Base-by-base conservation (phyloP, 2,888 invertebrate species). In the Agrotis exclamationis region DNA sequence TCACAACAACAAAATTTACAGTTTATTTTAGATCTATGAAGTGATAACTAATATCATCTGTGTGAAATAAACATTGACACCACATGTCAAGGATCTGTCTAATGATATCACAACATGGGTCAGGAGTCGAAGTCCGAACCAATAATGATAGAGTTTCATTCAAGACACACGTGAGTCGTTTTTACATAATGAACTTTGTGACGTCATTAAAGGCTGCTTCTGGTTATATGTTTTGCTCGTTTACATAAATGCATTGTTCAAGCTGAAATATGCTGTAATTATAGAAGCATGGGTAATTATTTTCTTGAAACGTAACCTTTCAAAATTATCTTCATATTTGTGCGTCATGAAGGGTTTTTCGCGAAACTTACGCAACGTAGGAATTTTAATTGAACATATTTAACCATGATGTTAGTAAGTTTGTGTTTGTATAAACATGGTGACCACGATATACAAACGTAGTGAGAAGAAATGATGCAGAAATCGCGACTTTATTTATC, bases 121-220 rank as follows among this genome's bases (percentile, higher is more conserved):
- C n/a, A 57, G 33, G 63, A 70, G 48, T 24, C 64, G 24, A 81
- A 81, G 81, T 81, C 77, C 63, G 18, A 33, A 64, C 63, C n/a
- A 70, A 64, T 81, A 62, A 81, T 70, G 11, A 57, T 76, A 22
- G 39, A 69, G 63, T 62, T 59, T 62, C 63, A 59, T 63, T 51
- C 18, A 58, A 51, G 9, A 13, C 16, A 16, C 56, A 70, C 81
- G 81, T 77, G 81, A 53, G 44, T 2, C 20, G 77, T 53, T 79
- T 68, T 80, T 80, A 48, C 22, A 53, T 51, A 44, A 56, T 44
- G 22, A 39, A 45, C 13, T 18, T 68, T n/a, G 13, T 69, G 70
- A 53, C 63, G 51, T 67, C 44, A 68, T 3, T 47, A 2, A 18
- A 39, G 20, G 9, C 9, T 39, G 18, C 13, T 14, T 44, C 18